Evolutionary conservation across 2,888 invertebrate genomes (phyloP), one percentile per base, ranked within the genome.

Genomic region (Halictus quadricinctus): DNA sequence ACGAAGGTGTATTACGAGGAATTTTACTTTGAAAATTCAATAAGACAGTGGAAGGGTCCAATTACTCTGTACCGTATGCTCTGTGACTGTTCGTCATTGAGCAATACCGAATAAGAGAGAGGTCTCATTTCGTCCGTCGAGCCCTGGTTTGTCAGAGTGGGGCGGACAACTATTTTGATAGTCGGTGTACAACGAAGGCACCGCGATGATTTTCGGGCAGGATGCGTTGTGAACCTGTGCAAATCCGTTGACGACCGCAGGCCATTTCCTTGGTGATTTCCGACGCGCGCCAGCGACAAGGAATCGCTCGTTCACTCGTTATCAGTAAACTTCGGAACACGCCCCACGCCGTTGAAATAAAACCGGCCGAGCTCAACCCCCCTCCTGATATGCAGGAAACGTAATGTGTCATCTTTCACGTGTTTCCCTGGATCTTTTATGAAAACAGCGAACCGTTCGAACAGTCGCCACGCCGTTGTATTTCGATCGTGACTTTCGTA

Each of bases 401-500:
- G 90, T 91, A 89, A 92, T 91, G 90, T 91, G 92, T 91, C 90
- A 90, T 89, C 89, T 87, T 90, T 91, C 89, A 86, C 89, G 87
- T 89, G 89, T 85, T 78, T 80, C 73, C 84, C 74, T 82, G 76
- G 73, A 84, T 70, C 46, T 75, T 80, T 78, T 73, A 74, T 88
- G 83, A 87, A 86, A 72, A 76, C 64, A 80, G 77, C 15, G 73
- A 76, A 70, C 50, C 64, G 64, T 58, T 43, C 21, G 10, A 60
- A 54, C 70, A 58, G 60, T n/a, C 66, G 41, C 66, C 48, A 73
- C 70, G 25, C 21, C 72, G 54, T 25, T 77, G 43, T 41, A 43
- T 60, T 50, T 79, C 13, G 46, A 74, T 25, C 46, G 58, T 74
- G 58, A 77, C 58, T 77, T 21, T 83, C 48, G 36, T 48, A 74